Base-by-base conservation (phyloP, 2,797 vertebrate genomes). In the Silurus aristotelis region DNA sequence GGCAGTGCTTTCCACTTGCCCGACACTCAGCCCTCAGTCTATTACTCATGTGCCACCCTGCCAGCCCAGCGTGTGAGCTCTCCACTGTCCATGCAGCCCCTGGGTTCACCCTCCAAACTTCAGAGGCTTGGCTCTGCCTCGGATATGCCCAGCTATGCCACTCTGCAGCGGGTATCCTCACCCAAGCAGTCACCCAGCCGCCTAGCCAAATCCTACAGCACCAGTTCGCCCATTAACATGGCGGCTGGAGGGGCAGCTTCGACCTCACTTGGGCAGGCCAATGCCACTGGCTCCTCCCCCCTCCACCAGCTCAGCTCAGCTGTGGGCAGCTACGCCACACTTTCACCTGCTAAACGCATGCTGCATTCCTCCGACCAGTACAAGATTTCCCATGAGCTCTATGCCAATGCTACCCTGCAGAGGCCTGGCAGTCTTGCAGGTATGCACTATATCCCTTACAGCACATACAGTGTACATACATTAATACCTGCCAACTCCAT, bases 141-240 rank as follows among this genome's bases (percentile, higher is more conserved):
- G 0, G 97, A 98, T 93, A 96, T 96, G 93, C 96, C 96, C 90
- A 96, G 97, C 94, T 98, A 98, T 80, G 95, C 95, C 93, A 96
- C 96, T 77, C 94, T 97, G 83, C 97, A 97, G 93, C 95, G 97
- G 90, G 96, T 97, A 85, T 95, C 95, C 75, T 99, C 98, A 20
- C 97, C 98, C 91, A 98, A 99, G 93, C 97, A 97, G 93, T 99
- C 98, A 46, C 97, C 97, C 86, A 96, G 96, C 93, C 96, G 98
- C 85, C 96, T 98, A 84, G 98, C 97, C 93, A 99, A 98, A 94
- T 98, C 98, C 89, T 98, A 98, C 96, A 96, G 98, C 96, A 98
- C 98, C 91, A 98, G 97, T 91, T 99, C 97, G 71, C 98, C 98
- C 91, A 97, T 99, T 94, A 98, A 98, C 94, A 97, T 97, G 93